These are phyloP conservation scores for Anhinga anhinga DNA, from an alignment of 2,113 vertebrate genomes.

Conservation along the genomic window DNA sequence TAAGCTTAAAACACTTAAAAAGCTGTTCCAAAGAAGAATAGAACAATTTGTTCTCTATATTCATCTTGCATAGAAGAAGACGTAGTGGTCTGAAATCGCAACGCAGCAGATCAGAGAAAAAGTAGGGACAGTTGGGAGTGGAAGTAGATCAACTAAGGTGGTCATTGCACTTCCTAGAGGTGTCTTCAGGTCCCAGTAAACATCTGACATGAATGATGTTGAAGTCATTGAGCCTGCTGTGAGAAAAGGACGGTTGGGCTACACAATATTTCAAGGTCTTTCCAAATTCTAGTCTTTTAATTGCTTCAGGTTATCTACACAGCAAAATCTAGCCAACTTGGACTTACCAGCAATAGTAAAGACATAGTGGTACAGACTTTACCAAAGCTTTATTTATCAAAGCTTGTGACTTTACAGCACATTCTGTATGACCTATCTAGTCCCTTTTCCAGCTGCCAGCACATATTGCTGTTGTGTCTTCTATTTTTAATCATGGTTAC, in stretches of 20 bases:
- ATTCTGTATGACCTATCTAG: background rate
- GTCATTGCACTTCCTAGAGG: background rate
- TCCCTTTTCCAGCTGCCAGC: background rate
- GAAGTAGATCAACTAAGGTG: background rate
- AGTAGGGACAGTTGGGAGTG: background rate
- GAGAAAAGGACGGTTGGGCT: background rate
- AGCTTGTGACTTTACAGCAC: background rate
- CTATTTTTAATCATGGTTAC: background rate
- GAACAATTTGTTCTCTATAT: background rate
- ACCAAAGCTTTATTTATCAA: background rate
- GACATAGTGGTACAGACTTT: background rate
- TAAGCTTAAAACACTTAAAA: background rate
- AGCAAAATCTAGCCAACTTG: background rate
- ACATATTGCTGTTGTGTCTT: background rate
- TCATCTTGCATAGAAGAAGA: background rate
- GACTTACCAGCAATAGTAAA: background rate
- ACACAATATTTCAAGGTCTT: background rate
- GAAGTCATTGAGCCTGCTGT: background rate
- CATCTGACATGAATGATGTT: fast-evolving
- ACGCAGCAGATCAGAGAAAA: background rate
- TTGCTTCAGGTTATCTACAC: background rate
- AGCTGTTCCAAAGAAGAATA: background rate
- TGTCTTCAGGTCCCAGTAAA: background rate
- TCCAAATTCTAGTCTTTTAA: background rate
- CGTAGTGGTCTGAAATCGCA: background rate